Evolutionary conservation across 1,140 invertebrate species (phyloP), one percentile per base, ranked within the genome.

Genomic region (Heliconius melpomene): DNA sequence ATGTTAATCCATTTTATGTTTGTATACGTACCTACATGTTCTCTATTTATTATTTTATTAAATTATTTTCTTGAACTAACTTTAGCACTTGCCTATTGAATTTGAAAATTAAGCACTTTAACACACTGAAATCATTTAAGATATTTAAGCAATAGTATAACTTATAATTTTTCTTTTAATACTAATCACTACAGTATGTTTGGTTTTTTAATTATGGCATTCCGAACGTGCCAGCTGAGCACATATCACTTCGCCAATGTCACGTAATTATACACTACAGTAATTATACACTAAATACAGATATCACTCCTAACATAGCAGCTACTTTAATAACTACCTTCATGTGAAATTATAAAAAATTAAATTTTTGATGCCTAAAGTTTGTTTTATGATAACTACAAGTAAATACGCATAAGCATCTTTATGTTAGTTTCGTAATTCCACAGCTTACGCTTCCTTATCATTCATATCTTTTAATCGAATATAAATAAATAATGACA

Each of bases 401-500:
- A 26, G 26, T 29, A 26, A 66, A 66, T 66, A n/a, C n/a, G n/a
- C n/a, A n/a, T n/a, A n/a, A n/a, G n/a, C n/a, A 57, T 23, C 20
- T 7, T 57, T 66, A 66, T 66, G 23, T 13, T 29, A 66, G 23
- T 66, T 66, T 66, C 13, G 60, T 66, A 66, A 18, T 66, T 66
- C 60, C 13, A 66, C 23, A 66, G 26, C 60, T 66, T 66, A 66
- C 13, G 26, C 26, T 66, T 66, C 13, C 26, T 29, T 66, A 29
- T 66, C 60, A 66, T 5, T 66, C 23, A 66, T 66, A 66, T 66
- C 26, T 66, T 66, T 29, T 66, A 66, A 29, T 66, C 60, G 60
- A 26, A 26, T 66, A 66, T 66, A 66, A 66, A n/a, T 38, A 73
- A 73, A 73, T 73, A 73, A 46, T 73, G 72, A 73, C 32, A 73